These are phyloP conservation scores for Dynastes hyllus DNA, from an alignment of 2,888 invertebrate genomes.

Conservation along the genomic window DNA sequence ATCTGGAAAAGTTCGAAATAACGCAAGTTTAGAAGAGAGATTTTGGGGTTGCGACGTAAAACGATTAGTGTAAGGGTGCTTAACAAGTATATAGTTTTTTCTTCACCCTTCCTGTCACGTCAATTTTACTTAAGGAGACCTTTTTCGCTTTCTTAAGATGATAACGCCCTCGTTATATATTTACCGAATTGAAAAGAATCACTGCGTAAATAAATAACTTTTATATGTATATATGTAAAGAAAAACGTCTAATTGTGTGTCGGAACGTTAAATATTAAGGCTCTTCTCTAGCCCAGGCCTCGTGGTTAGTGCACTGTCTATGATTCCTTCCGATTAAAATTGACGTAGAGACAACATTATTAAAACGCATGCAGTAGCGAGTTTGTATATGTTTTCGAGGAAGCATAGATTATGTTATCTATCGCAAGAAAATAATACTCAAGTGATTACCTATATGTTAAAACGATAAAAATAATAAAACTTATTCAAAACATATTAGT, in stretches of 20 bases:
- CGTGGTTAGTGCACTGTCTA: no score
- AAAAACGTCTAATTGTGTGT: not conserved
- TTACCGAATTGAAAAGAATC: conserved; percentile 26
- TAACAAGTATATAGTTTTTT: conserved; percentile 45
- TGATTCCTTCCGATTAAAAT: no score
- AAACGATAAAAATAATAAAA: no score
- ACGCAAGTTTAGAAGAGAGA: conserved; percentile 49
- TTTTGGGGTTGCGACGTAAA: conserved; percentile 52
- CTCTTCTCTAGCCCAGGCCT: no score
- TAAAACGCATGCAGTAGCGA: no score
- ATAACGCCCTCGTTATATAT: conserved; percentile 34
- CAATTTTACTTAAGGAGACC: conserved; percentile 1
- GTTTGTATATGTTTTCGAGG: no score
- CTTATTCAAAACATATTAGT: no score
- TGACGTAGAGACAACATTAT: no score
- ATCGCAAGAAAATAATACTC: no score
- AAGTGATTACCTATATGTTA: no score
- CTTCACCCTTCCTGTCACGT: conserved; percentile 24
- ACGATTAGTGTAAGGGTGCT: conserved; percentile 53
- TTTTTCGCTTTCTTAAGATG: conserved; percentile 36
- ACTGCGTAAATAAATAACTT: conserved; percentile 23
- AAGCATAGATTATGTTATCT: no score
- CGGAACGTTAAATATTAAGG: not conserved
- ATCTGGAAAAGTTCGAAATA: conserved; percentile 57
- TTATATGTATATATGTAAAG: conserved; percentile 10